Evolutionary conservation across 2,113 vertebrate genomes (phyloP), one percentile per base, ranked within the genome.

Genomic region (Astatotilapia flaviijosephi): DNA sequence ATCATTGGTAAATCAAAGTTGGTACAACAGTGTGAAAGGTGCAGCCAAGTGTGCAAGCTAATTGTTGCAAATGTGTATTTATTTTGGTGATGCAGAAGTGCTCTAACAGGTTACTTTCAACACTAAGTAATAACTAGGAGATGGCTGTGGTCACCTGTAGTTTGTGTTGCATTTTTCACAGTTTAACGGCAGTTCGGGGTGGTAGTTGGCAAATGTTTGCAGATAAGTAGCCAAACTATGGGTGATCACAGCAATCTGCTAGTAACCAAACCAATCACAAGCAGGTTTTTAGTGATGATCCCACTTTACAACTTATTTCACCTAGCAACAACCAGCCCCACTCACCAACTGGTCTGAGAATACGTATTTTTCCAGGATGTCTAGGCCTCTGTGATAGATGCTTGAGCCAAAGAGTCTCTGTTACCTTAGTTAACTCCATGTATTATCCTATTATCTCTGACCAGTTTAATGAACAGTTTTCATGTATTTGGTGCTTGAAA

Each of bases 81-180:
- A 12, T 77, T 15, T 15, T 70, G n/a, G 35, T 70, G 7, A 70
- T 70, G 65, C 65, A 70, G n/a, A 70, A 14, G 35, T 70, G 12
- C 35, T 42, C 37, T 70, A 0, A 10, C 15, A 19, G 45, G 23
- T 77, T 77, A 31, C 10, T 49, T 77, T 77, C 42, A 49, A 0
- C 23, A 28, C 15, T 77, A 49, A 19, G 70, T 19, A 49, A 31
- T 49, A 77, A 42, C 37, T 70, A 4, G 65, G 12, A 15, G 35
- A 42, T 70, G 12, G 12, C 12, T 70, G 12, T 14, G 19, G 65
- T 70, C 35, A 42, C 7, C n/a, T 42, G 65, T 42, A 70, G n/a
- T 70, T 42, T 70, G 12, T 70, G 35, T 70, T 0, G 5, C 62
- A 68, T 8, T 68, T 68, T 23, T 68, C 35, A 68, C 35, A 68